These are phyloP conservation scores for Temnothorax nylanderi DNA, from an alignment of 1,140 invertebrate genomes.

Conservation along the genomic window DNA sequence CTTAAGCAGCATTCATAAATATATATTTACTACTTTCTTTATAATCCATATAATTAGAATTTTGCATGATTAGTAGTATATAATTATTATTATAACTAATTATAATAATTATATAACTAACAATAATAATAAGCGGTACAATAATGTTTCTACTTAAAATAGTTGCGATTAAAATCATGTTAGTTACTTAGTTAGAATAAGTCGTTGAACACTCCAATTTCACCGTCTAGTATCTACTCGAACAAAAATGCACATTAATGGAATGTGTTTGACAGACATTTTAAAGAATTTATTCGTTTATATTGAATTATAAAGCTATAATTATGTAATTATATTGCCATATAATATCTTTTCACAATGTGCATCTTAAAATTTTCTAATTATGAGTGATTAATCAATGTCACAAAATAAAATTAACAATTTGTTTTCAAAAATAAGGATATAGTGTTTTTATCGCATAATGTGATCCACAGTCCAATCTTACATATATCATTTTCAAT, in stretches of 20 bases:
- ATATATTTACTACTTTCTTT: conserved; percentile 39
- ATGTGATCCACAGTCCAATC: background rate
- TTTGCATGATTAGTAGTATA: conserved; percentile 6
- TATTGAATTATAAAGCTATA: background rate
- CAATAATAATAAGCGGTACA: background rate
- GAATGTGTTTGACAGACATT: background rate
- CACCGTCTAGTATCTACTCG: background rate
- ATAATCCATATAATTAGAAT: conserved; percentile 29
- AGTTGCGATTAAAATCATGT: background rate
- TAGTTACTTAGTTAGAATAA: conserved; percentile 24
- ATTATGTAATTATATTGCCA: background rate
- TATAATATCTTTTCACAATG: background rate
- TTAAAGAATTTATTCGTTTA: background rate
- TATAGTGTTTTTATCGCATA: background rate
- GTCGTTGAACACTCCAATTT: background rate
- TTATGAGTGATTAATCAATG: background rate
- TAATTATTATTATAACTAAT: background rate
- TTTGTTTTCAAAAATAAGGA: conserved; percentile 1
- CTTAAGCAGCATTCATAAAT: conserved; percentile 14
- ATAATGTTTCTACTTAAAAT: background rate
- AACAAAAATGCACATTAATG: conserved; percentile 21
- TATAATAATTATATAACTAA: background rate
- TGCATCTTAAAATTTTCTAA: background rate
- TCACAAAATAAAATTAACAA: conserved; percentile 1
- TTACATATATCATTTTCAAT: background rate